Conservation (phyloP, 2,113 vertebrate genomes). For the Geococcyx californianus region DNA sequence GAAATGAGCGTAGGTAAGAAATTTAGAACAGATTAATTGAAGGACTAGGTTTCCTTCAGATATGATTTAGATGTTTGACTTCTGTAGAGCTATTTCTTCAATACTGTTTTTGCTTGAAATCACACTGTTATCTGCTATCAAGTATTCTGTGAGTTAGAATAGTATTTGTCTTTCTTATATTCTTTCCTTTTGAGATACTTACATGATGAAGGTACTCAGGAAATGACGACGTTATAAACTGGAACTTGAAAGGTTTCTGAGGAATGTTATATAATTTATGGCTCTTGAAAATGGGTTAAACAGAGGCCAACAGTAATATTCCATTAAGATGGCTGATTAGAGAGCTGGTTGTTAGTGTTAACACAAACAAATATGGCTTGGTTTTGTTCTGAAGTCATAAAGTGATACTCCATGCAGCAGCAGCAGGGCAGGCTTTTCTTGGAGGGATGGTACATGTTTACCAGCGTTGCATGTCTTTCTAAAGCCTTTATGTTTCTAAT, state of each 20-base stretch:
- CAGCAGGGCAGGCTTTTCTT: background rate
- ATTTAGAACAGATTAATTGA: background rate
- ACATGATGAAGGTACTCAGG: background rate
- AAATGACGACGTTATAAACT: background rate
- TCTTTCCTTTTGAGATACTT: background rate
- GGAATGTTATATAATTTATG: background rate
- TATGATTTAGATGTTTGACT: background rate
- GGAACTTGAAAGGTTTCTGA: background rate
- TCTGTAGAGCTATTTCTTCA: background rate
- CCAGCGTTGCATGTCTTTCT: background rate
- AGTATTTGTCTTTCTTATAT: background rate
- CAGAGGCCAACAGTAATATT: background rate
- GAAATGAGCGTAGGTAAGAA: background rate
- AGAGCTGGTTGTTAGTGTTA: background rate
- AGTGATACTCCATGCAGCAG: background rate
- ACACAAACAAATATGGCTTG: background rate
- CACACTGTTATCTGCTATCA: background rate
- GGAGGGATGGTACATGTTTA: background rate
- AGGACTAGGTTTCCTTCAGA: background rate
- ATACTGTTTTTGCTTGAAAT: background rate
- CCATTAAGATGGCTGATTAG: background rate
- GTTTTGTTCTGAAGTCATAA: background rate
- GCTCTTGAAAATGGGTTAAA: background rate
- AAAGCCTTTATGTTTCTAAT: constrained; percentile 9
- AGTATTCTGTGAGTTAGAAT: background rate